phyloP scores from a whole-genome alignment of 64 coral and sea anemone genomes.

The Pocillopora damicornis region DNA sequence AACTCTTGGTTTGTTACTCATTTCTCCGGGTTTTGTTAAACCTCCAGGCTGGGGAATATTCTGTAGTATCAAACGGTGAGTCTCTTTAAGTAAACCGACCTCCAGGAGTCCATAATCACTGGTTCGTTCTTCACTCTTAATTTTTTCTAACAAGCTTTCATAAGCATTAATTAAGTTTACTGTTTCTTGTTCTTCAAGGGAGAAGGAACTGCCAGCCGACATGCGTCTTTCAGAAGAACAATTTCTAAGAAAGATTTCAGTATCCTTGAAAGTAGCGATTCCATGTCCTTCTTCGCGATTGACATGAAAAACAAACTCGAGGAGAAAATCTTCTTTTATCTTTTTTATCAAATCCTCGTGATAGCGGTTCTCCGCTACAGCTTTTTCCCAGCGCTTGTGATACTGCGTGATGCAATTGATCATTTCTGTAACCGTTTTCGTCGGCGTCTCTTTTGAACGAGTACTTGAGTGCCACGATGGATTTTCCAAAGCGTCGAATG shows the following conservation, averaged over 20 bases:
- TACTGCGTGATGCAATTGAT: conserved; percentile 8
- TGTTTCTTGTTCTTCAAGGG: conserved; percentile 72
- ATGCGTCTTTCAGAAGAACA: not conserved
- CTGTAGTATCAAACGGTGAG: conserved; percentile 33
- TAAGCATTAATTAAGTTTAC: conserved; percentile 60
- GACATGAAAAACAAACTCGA: conserved; percentile 59
- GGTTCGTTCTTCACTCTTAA: not conserved
- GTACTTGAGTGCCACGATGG: not conserved
- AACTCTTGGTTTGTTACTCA: conserved; percentile 27
- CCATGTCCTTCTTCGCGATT: conserved; percentile 80
- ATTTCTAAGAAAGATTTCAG: conserved; percentile 33
- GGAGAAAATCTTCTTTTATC: conserved; percentile 14
- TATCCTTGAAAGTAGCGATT: conserved; percentile 1
- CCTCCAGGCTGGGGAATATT: not conserved
- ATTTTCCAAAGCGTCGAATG: conserved; percentile 17
- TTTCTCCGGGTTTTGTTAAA: conserved; percentile 35
- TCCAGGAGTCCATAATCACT: conserved; percentile 34
- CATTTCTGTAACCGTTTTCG: conserved; percentile 21
- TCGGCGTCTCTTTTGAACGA: not conserved
- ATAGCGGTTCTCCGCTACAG: not conserved
- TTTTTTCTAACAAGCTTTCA: conserved; percentile 30
- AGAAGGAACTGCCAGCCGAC: not conserved
- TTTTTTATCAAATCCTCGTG: not conserved
- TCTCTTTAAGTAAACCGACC: conserved; percentile 23
- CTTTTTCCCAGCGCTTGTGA: conserved; percentile 20